Evolutionary conservation across 2,888 invertebrate species (phyloP).

Genomic region (Acronicta alni): DNA sequence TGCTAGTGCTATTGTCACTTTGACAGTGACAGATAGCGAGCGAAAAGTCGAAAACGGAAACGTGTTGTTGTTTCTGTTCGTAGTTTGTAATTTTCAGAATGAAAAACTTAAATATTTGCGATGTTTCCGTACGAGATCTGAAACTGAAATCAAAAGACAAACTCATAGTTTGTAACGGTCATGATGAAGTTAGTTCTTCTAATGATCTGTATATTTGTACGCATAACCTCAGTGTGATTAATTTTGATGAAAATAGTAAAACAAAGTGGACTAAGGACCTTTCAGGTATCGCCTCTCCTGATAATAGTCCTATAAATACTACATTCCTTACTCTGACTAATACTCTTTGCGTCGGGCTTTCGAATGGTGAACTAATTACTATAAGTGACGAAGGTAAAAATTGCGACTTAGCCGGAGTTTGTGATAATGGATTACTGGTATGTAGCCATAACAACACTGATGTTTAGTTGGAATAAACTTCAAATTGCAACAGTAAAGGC

Average conservation of each 20-base stretch:
- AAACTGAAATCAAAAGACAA: conserved; percentile 61
- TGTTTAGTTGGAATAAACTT: not conserved
- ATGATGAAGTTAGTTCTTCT: conserved; percentile 70
- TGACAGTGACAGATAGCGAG: no score
- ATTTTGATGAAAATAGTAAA: conserved; percentile 70
- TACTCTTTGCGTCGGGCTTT: conserved; percentile 75
- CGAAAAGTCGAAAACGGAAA: no score
- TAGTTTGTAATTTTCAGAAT: conserved; percentile 58
- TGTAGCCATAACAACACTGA: conserved; percentile 37
- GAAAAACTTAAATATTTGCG: conserved; percentile 80
- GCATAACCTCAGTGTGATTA: conserved; percentile 75
- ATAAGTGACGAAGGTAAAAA: conserved; percentile 68
- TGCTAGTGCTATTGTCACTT: no score
- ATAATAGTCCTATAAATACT: conserved; percentile 84
- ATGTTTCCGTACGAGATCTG: conserved; percentile 69
- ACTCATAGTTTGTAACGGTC: conserved; percentile 72
- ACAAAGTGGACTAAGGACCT: conserved; percentile 76
- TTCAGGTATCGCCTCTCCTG: conserved; percentile 69
- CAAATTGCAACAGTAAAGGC: no score
- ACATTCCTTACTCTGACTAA: conserved; percentile 76
- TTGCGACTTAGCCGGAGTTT: conserved; percentile 74
- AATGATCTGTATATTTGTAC: conserved; percentile 78
- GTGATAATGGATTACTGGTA: conserved; percentile 78
- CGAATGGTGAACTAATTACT: conserved; percentile 80
- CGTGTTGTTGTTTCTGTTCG: conserved; percentile 40